phyloP scores from a whole-genome alignment of 1,140 invertebrate genomes.

The Tetramorium parvispinum region DNA sequence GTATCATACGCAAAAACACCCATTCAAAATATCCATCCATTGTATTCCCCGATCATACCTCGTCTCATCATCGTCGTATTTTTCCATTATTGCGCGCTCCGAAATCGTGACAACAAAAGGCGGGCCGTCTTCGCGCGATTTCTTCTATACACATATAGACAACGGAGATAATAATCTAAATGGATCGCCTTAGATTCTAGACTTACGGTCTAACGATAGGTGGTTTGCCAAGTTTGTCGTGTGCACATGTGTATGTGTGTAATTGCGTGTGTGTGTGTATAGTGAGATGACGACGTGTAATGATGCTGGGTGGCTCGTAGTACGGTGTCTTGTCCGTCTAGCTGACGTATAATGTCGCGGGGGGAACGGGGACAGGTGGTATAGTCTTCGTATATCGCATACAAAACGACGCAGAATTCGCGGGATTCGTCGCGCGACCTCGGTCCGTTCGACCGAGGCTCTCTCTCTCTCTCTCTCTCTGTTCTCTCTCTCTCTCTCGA shows the following conservation, averaged over 20 bases:
- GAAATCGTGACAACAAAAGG: constrained; percentile 60
- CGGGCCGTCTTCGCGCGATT: constrained; percentile 53
- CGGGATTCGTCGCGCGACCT: constrained; percentile 38
- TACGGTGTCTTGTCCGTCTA: neutral
- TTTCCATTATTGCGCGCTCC: constrained; percentile 21
- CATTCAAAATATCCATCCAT: constrained; percentile 6
- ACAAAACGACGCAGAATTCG: constrained; percentile 62
- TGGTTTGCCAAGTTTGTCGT: constrained; percentile 18
- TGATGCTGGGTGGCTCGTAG: constrained; percentile 11
- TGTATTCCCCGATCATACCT: neutral
- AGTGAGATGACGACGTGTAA: neutral
- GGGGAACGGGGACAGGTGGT: constrained; percentile 11
- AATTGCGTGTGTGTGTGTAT: neutral
- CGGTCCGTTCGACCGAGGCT: constrained; percentile 18
- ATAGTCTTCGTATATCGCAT: constrained; percentile 27
- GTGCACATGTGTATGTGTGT: neutral
- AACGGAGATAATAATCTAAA: constrained; percentile 71
- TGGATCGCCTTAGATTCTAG: constrained; percentile 69
- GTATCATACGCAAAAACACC: neutral
- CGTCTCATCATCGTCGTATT: constrained; percentile 34
- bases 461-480: neutral
- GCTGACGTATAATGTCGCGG: constrained; percentile 27
- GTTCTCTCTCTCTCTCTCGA: neutral
- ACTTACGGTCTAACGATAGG: constrained; percentile 67
- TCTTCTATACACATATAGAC: constrained; percentile 74